Percentiles rank a stretch among this genome's conserved stretches.
phyloP scores from a whole-genome alignment of 2,797 vertebrate species.

The Myripristis jacobus region DNA sequence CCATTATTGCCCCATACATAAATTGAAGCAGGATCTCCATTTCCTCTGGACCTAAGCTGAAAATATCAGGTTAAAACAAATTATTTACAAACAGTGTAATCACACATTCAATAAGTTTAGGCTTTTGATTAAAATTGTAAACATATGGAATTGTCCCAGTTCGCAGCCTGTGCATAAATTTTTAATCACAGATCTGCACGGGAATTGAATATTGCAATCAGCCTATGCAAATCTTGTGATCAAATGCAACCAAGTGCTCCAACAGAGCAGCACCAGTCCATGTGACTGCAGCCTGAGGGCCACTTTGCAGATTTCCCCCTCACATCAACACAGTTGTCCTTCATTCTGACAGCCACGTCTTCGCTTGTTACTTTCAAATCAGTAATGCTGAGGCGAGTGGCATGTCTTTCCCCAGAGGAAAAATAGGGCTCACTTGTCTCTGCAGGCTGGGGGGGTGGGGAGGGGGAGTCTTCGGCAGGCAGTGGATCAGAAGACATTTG shows the following conservation, averaged over 20 bases:
- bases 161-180: no score
- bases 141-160: neutral
- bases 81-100: neutral
- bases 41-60: conserved; percentile 88
- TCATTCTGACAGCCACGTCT: conserved; percentile 56
- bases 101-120: neutral
- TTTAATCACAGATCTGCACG: neutral
- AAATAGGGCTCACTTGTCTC: conserved; percentile 35
- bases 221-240: no score
- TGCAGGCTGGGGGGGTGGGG: conserved; percentile 26
- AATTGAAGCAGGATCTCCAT: conserved; percentile 93
- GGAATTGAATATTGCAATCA: neutral
- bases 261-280: neutral
- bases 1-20: conserved; percentile 92
- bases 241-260: no score
- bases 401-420: conserved; percentile 42
- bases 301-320: conserved; percentile 27
- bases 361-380: conserved; percentile 63
- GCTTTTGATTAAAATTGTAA: neutral
- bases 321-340: conserved; percentile 25
- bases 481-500: conserved; percentile 28
- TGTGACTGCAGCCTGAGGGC: conserved; percentile 41
- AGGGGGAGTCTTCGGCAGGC: neutral
- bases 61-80: conserved; percentile 46
- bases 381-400: conserved; percentile 42